These are phyloP conservation scores for Macropodus opercularis DNA, from an alignment of 2,797 vertebrate genomes.

Conservation along the genomic window DNA sequence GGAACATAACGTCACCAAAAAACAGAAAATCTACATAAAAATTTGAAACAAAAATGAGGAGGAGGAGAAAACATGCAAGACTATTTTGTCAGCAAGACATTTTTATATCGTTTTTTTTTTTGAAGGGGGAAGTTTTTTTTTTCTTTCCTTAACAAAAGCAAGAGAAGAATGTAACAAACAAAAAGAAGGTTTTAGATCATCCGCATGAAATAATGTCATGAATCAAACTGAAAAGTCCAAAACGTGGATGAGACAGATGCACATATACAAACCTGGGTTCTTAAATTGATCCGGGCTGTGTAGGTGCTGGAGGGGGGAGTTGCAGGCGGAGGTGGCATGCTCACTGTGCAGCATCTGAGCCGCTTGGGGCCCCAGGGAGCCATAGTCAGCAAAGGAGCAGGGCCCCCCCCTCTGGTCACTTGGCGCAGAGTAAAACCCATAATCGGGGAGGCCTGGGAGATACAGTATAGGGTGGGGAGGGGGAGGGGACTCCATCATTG, in stretches of 20 bases:
- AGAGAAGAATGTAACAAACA: constrained; percentile 39
- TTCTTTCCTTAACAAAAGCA: constrained; percentile 53
- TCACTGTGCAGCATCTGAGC: constrained; percentile 91
- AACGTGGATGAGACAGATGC: constrained; percentile 78
- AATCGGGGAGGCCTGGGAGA: constrained; percentile 88
- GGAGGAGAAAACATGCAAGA: constrained; percentile 73
- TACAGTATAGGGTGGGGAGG: constrained; percentile 80
- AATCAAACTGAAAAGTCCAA: constrained; percentile 73
- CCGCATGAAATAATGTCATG: constrained; percentile 71
- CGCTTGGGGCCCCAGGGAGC: constrained; percentile 88
- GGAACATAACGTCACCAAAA: constrained; percentile 64
- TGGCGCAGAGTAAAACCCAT: constrained; percentile 90
- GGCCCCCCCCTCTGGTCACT: constrained; percentile 89
- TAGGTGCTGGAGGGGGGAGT: constrained; percentile 86
- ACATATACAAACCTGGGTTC: constrained; percentile 87
- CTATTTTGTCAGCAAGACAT: constrained; percentile 62
- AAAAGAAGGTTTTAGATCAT: constrained; percentile 49
- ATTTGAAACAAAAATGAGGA: constrained; percentile 46
- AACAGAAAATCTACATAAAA: constrained; percentile 61
- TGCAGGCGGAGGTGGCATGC: constrained; percentile 88
- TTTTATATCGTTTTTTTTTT: constrained; percentile 35
- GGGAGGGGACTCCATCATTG: constrained; percentile 82
- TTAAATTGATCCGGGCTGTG: constrained; percentile 89
- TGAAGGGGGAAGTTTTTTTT: constrained; percentile 13
- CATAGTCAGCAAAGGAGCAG: constrained; percentile 91